Conservation (phyloP, 1,140 invertebrate species). For the roundworm (Caenorhabditis elegans) region WBcel235 BX284602.5:6566001-6566500, state of each 20-base stretch:
- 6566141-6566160: not conserved
- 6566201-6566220: not conserved
- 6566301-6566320: too few relatives aligned
- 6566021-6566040: not conserved
- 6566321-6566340: too few relatives aligned
- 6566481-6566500: too few relatives aligned
- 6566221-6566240: not conserved
- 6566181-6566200: not conserved
- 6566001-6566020: not conserved
- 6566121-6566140: not conserved
- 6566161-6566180: not conserved
- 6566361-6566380: too few relatives aligned
- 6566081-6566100: constrained; percentile 10
- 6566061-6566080: not conserved
- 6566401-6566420: too few relatives aligned
- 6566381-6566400: too few relatives aligned
- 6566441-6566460: too few relatives aligned
- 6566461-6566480: too few relatives aligned
- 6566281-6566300: too few relatives aligned
- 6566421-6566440: too few relatives aligned
- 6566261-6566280: not conserved
- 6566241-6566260: not conserved
- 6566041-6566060: not conserved
- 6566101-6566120: not conserved
- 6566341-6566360: too few relatives aligned